These are phyloP conservation scores for Psittacula echo DNA, from an alignment of 2,797 vertebrate genomes.

Conservation along the genomic window DNA sequence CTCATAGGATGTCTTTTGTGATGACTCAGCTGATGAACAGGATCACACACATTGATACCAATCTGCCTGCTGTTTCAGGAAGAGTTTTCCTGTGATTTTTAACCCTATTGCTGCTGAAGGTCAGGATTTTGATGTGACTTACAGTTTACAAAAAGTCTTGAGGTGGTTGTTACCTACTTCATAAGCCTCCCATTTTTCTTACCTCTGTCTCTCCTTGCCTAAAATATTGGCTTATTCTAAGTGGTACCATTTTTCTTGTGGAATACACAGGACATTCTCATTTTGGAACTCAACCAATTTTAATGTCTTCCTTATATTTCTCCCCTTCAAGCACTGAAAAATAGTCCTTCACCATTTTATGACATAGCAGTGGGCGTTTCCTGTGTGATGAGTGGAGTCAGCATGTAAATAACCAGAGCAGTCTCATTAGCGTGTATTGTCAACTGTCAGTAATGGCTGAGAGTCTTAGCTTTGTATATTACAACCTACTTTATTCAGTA, in stretches of 20 bases:
- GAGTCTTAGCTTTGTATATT: slow-evolving; percentile 31
- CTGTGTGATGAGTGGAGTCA: not conserved
- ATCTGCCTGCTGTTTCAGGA: not conserved
- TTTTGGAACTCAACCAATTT: not conserved
- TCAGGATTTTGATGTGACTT: not conserved
- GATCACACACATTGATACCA: not conserved
- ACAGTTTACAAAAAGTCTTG: not conserved
- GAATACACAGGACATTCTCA: not conserved
- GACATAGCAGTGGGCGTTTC: slow-evolving; percentile 3
- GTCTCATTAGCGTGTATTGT: slow-evolving; percentile 26
- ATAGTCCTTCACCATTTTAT: not conserved
- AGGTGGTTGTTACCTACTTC: not conserved
- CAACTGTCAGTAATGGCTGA: slow-evolving; percentile 29
- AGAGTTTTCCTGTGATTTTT: not conserved
- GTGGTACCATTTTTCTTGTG: not conserved
- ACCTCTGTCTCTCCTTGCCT: not conserved
- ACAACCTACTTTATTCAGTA: slow-evolving; percentile 47
- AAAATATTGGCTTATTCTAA: not conserved
- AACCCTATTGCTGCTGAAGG: not conserved
- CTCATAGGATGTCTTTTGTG: not conserved
- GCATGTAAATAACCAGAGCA: slow-evolving; percentile 27
- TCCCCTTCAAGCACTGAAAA: not conserved
- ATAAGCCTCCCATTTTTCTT: not conserved
- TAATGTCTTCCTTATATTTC: not conserved
- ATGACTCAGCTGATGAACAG: slow-evolving; percentile 46